Percentiles rank a stretch among this genome's conserved stretches.
Evolutionary conservation across 2,888 invertebrate genomes (phyloP).

Genomic region (Dasysyrphus tricinctus): DNA sequence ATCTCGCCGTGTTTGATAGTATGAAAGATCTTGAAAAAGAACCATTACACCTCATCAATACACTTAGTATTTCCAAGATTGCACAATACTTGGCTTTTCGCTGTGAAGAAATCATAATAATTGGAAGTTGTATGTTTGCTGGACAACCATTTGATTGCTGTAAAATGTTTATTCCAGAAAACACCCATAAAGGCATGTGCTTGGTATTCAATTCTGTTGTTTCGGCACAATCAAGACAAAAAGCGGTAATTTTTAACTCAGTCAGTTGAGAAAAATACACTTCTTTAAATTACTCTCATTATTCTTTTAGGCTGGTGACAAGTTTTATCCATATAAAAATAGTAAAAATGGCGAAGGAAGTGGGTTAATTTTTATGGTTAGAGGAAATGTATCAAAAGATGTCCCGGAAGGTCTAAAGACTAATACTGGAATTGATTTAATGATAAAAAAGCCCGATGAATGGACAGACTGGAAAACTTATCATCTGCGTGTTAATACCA

Average conservation of each 20-base stretch:
- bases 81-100: constrained; percentile 79
- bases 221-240: constrained; percentile 79
- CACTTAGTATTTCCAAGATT: constrained; percentile 77
- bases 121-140: constrained; percentile 83
- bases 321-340: constrained; percentile 78
- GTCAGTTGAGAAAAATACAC: not conserved
- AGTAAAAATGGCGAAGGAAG: constrained; percentile 80
- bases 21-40: constrained; percentile 71
- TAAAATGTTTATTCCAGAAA: constrained; percentile 83
- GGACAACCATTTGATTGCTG: constrained; percentile 82
- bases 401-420: constrained; percentile 41
- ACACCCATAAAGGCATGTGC: constrained; percentile 83
- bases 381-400: constrained; percentile 72
- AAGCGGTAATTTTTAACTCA: constrained; percentile 60
- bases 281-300: not conserved
- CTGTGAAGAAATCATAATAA: constrained; percentile 83
- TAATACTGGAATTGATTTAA: constrained; percentile 73
- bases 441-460: constrained; percentile 78
- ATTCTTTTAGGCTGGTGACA: constrained; percentile 71
- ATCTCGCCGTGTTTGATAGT: constrained; percentile 76
- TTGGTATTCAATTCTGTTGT: constrained; percentile 84
- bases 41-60: constrained; percentile 61
- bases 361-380: constrained; percentile 78
- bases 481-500: constrained; percentile 77
- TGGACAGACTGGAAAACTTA: constrained; percentile 77